Percentiles rank a stretch among this genome's conserved stretches.
Conservation (phyloP, 2,797 vertebrate species). For the Micromesistius poutassou region DNA sequence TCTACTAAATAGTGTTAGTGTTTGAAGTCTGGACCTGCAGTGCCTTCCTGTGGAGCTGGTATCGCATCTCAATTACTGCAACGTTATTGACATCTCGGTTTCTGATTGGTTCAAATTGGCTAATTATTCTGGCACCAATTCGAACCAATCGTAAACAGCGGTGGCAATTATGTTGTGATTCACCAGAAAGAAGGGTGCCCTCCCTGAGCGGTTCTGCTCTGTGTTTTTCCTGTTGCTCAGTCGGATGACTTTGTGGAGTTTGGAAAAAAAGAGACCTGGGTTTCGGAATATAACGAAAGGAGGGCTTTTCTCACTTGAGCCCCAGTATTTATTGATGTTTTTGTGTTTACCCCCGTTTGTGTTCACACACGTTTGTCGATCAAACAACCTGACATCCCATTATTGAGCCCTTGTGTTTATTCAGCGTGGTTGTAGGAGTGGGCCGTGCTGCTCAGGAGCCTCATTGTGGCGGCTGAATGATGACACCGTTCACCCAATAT, state of each 20-base stretch:
- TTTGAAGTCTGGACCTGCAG: background rate
- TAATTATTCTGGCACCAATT: background rate
- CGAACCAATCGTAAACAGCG: background rate
- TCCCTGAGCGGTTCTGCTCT: background rate
- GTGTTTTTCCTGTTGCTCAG: background rate
- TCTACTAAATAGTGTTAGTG: background rate
- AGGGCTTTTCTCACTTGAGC: background rate
- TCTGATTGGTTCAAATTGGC: background rate
- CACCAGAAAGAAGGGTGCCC: too few relatives aligned
- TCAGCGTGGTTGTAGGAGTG: background rate
- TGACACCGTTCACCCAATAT: slow-evolving; percentile 1
- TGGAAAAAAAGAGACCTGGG: background rate
- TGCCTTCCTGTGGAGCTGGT: background rate
- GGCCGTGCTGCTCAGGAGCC: background rate
- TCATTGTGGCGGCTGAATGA: slow-evolving; percentile 15
- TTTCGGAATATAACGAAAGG: background rate
- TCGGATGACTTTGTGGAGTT: background rate
- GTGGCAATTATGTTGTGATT: background rate
- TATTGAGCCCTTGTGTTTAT: background rate
- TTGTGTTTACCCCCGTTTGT: background rate
- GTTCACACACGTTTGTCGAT: background rate
- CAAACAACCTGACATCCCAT: background rate
- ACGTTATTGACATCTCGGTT: background rate
- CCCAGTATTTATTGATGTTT: background rate
- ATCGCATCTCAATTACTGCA: background rate